Percentiles rank a stretch among this genome's conserved stretches.
Conservation (phyloP, 37 sponge, comb jelly and placozoan species). For the Halichondria panicea region DNA sequence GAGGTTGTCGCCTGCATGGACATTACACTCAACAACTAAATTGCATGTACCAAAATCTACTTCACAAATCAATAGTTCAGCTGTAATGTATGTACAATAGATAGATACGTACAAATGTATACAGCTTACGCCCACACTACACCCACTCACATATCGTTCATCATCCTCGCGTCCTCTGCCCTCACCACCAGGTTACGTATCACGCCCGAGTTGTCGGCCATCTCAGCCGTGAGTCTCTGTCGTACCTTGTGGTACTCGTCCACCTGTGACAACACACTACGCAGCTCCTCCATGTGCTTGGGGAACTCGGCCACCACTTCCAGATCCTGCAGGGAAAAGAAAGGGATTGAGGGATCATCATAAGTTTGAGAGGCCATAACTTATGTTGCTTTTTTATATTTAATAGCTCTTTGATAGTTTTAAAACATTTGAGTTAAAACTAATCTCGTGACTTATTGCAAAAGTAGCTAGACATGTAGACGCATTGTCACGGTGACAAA, state of each 20-base stretch:
- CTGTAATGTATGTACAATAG: too few species aligned
- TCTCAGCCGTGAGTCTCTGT: constrained; percentile 86
- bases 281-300: constrained; percentile 69
- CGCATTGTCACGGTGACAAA: background rate
- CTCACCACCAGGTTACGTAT: constrained; percentile 89
- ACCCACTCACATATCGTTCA: constrained; percentile 81
- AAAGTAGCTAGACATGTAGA: too few species aligned
- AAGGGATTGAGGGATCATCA: background rate
- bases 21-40: too few species aligned
- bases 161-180: constrained; percentile 94
- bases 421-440: too few species aligned
- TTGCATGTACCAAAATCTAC: too few species aligned
- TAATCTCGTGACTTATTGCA: too few species aligned
- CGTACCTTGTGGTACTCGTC: constrained; percentile 81
- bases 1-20: too few species aligned
- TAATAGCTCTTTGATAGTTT: too few species aligned
- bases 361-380: background rate
- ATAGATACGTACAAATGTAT: too few species aligned
- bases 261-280: constrained; percentile 63
- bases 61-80: too few species aligned
- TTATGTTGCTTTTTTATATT: background rate
- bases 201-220: constrained; percentile 94
- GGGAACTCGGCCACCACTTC: constrained; percentile 74
- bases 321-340: constrained; percentile 49
- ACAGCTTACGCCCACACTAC: too few species aligned